Conservation (phyloP, 2,888 invertebrate species). For the Thereva nobilitata region DNA sequence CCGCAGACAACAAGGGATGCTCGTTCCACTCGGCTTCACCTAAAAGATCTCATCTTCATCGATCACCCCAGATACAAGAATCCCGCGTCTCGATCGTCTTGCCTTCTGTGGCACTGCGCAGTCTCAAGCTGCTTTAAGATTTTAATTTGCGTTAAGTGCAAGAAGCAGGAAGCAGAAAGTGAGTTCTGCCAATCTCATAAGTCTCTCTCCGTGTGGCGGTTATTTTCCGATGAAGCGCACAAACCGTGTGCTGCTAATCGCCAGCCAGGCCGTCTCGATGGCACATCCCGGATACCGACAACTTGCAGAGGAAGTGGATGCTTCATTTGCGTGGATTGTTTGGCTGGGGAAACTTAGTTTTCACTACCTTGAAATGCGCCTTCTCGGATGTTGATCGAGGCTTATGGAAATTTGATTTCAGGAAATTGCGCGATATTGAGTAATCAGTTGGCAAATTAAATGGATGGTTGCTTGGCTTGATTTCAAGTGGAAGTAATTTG, state of each 20-base stretch:
- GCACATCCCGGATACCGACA: slow-evolving; percentile 39
- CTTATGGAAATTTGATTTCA: not conserved
- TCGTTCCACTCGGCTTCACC: slow-evolving; percentile 1
- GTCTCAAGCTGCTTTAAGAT: slow-evolving; percentile 5
- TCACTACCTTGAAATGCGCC: slow-evolving; percentile 14
- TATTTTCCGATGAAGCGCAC: not conserved
- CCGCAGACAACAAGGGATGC: not conserved
- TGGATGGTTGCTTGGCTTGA: too few species aligned
- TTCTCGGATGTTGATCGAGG: not conserved
- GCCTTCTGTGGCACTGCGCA: too few species aligned
- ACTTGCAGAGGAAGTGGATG: slow-evolving; percentile 35
- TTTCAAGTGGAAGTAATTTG: too few species aligned
- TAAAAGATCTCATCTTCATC: slow-evolving; percentile 22
- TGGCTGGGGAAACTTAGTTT: slow-evolving; percentile 6
- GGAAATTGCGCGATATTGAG: slow-evolving; percentile 7
- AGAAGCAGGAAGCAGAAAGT: slow-evolving; percentile 2
- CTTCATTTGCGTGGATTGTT: slow-evolving; percentile 34
- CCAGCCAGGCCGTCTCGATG: not conserved
- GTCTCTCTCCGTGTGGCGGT: not conserved
- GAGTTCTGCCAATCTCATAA: not conserved
- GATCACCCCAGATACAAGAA: slow-evolving; percentile 15
- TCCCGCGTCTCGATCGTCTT: slow-evolving; percentile 3
- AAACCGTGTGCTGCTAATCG: not conserved
- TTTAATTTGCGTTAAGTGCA: slow-evolving; percentile 8
- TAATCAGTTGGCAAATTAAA: not conserved